Percentiles rank a stretch among this genome's conserved stretches.
These are phyloP conservation scores for Lethocerus indicus DNA, from an alignment of 1,140 invertebrate species.

Conservation along the genomic window DNA sequence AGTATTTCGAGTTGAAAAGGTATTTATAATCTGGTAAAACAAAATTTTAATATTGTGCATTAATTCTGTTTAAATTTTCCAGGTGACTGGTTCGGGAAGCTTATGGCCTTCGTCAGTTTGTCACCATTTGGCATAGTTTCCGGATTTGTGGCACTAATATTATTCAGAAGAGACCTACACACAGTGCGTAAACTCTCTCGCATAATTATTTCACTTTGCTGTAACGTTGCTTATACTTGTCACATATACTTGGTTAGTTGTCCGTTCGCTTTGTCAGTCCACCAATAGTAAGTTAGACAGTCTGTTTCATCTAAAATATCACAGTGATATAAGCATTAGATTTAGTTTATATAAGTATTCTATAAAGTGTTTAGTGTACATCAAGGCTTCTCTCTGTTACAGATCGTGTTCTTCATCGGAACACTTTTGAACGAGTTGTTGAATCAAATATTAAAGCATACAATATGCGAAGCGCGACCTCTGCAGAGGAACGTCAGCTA, in stretches of 20 bases:
- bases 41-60: no score
- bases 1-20: no score
- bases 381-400: constrained; percentile 19
- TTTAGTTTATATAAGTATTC: no score
- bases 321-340: no score
- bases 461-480: constrained; percentile 64
- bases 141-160: constrained; percentile 66
- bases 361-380: background rate
- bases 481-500: constrained; percentile 39
- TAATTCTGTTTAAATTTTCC: constrained; percentile 25
- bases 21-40: no score
- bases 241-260: no score
- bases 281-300: no score
- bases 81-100: constrained; percentile 63
- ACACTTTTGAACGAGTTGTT: constrained; percentile 58
- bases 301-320: no score
- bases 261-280: no score
- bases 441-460: constrained; percentile 69
- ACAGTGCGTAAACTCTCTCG: constrained; percentile 48
- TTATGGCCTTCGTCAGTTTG: constrained; percentile 65
- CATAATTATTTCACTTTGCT: no score
- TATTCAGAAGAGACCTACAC: constrained; percentile 80
- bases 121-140: constrained; percentile 64
- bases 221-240: no score
- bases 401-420: constrained; percentile 76